Evolutionary conservation across 2,113 vertebrate species (phyloP), one percentile per base, ranked within the genome.

Genomic region (Arothron firmamentum): DNA sequence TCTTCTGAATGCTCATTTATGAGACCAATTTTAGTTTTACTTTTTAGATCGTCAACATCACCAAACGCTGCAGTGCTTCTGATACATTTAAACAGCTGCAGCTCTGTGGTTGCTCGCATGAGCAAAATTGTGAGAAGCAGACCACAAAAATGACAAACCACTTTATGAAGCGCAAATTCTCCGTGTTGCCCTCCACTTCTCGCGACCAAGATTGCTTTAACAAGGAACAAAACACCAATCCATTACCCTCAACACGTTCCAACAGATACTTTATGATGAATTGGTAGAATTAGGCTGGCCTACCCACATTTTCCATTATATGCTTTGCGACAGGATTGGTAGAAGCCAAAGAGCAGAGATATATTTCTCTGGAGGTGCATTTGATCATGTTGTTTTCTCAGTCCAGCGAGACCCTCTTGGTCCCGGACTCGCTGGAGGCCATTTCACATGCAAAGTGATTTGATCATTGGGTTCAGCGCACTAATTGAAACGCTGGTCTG

Each of bases 91-190:
- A 38, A 38, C 34, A 38, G 34, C 34, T 38, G 34, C 34, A 9
- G 11, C 34, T 38, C 34, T 38, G 34, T 38, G 34, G 34, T 38
- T 11, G 11, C 11, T 38, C 4, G 34, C 2, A 38, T 38, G 34
- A 38, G 12, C 45, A 47, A 47, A n/a, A 16, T 47, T 17, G n/a
- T 18, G 1, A 59, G 78, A 70, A 47, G 55, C 45, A 43, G 52
- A 59, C 41, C 81, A 77, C 79, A 82, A 73, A 75, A 79, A 77
- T 62, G 79, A 79, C 81, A 80, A 79, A 77, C 65, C 67, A 38
- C 62, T 65, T 68, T 60, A 65, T 72, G 65, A 70, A 64, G 59
- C 56, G 52, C 20, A 43, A 57, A 43, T 61, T 64, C 59, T 59
- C 48, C 28, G 21, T 21, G 17, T 42, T 45, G 5, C 14, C 54